A percentile compares a stretch with the other conserved stretches of the same genome.
Evolutionary conservation across 2,797 vertebrate genomes (phyloP).

Genomic region (Pseudotriccus pelzelni): DNA sequence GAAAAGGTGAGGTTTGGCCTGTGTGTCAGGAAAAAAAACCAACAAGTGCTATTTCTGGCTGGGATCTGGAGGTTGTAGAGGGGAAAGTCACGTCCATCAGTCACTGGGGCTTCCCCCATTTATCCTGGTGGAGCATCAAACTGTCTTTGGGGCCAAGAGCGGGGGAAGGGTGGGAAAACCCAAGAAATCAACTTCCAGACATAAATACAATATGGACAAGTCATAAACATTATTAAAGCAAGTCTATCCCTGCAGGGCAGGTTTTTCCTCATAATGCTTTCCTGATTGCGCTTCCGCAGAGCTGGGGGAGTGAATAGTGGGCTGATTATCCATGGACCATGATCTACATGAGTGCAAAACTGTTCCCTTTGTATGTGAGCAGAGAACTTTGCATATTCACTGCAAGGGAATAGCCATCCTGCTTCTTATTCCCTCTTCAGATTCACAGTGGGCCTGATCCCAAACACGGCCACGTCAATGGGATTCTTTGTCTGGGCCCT

Average conservation of each 20-base stretch:
- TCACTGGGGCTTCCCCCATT: not conserved
- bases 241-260: conserved; percentile 72
- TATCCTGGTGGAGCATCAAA: not conserved
- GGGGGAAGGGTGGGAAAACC: conserved; percentile 50
- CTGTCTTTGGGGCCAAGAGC: not conserved
- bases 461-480: not conserved
- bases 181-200: conserved; percentile 56
- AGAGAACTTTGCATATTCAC: conserved; percentile 74
- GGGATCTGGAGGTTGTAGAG: not conserved
- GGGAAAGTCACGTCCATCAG: not conserved
- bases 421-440: not conserved
- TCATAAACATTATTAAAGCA: conserved; percentile 73
- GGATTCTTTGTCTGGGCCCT: not conserved
- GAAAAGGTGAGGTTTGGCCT: conserved; percentile 34
- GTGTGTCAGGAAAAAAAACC: not conserved
- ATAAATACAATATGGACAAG: conserved; percentile 66
- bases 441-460: conserved; percentile 1
- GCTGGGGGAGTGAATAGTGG: conserved; percentile 75
- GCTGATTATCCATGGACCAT: conserved; percentile 77
- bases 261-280: conserved; percentile 76
- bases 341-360: conserved; percentile 69
- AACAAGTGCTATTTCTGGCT: not conserved
- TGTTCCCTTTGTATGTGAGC: conserved; percentile 74
- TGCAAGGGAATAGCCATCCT: conserved; percentile 52
- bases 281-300: conserved; percentile 75